Base-by-base conservation (phyloP, 1,140 invertebrate species). In the Nylanderia fulva region DNA sequence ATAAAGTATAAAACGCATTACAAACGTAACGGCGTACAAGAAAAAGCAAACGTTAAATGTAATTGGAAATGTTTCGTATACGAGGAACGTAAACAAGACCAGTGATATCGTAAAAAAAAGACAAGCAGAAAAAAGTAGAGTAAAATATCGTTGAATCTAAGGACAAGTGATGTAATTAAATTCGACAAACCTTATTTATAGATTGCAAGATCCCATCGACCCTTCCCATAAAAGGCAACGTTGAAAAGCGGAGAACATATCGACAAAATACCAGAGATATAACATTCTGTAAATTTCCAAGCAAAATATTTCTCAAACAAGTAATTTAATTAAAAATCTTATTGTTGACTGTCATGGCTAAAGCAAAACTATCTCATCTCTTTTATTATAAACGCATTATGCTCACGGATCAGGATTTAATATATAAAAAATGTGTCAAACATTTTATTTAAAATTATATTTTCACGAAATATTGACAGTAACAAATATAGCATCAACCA, bases 91-190 rank as follows among this genome's bases (percentile, higher is more conserved):
- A 33, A 85, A 83, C 7, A 33, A 36, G 24, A 87, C 29, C 33
- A 66, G 63, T 71, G 56, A 76, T 87, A 74, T 45, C 64, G 27
- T 21, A 48, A 58, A 1, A 58, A 1, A 21, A 69, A 11, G 42
- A 58, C 6, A 24, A n/a, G 2, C 15, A 71, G 54, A 4, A 33
- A 21, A 74, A 64, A 82, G 61, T 39, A 52, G 24, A n/a, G 61
- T 36, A 61, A 85, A 82, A 69, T 75, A 68, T 80, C 54, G 36
- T 42, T 33, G 9, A 29, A 27, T 64, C 42, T 18, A 5, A 54
- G n/a, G 29, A n/a, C 45, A 42, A 80, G 77, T 82, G 86, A 83
- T 83, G 61, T 83, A 87, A 87, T 87, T 87, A 85, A 75, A 86
- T 87, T 87, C 56, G 83, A 75, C 76, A 83, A 85, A 83, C 56